These are phyloP conservation scores for Bembecia ichneumoniformis DNA, from an alignment of 2,888 invertebrate genomes.

Conservation along the genomic window DNA sequence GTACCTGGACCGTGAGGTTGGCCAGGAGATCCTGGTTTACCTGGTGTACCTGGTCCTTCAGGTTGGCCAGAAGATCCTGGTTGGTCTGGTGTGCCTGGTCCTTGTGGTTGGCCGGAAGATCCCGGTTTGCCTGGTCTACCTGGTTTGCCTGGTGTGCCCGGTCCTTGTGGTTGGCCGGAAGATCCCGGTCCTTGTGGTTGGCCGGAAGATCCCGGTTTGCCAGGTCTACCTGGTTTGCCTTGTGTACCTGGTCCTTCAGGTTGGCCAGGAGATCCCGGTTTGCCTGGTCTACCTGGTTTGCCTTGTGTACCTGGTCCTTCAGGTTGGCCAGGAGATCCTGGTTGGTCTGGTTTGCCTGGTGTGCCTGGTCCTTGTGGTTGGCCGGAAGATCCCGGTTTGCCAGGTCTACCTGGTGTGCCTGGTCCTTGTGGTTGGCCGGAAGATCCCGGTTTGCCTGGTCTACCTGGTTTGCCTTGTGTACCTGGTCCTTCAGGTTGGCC, in stretches of 20 bases:
- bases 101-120: neutral
- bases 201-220: conserved; percentile 6
- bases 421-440: too few relatives aligned
- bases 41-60: neutral
- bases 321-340: conserved; percentile 4
- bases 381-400: too few relatives aligned
- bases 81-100: too few relatives aligned
- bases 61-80: conserved; percentile 1
- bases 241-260: conserved; percentile 7
- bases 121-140: too few relatives aligned
- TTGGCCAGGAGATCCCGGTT: conserved; percentile 13
- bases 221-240: conserved; percentile 3
- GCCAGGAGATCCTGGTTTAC: neutral
- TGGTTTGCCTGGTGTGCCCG: conserved; percentile 12
- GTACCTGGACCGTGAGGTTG: too few relatives aligned
- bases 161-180: conserved; percentile 18
- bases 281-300: conserved; percentile 9
- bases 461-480: too few relatives aligned
- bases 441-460: too few relatives aligned
- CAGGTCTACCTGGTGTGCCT: too few relatives aligned
- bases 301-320: conserved; percentile 7
- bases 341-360: conserved; percentile 6
- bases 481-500: too few relatives aligned
- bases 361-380: conserved; percentile 9
- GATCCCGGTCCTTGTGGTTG: conserved; percentile 5